phyloP scores from a whole-genome alignment of 2,888 invertebrate genomes.

The Mesorhabditis sp. region DNA sequence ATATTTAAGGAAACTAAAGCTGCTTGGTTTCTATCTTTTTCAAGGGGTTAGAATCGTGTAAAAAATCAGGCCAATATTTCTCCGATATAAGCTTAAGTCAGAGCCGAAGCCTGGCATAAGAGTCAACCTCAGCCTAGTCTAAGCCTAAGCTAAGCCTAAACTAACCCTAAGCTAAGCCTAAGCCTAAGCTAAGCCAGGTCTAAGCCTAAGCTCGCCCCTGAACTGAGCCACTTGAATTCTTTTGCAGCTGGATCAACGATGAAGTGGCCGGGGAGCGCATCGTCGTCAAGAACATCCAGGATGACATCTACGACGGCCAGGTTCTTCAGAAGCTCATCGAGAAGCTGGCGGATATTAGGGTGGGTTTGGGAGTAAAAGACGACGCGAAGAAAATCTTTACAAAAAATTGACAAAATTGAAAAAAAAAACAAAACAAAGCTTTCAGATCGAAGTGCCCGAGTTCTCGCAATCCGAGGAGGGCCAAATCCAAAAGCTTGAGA shows the following conservation, averaged over 20 bases:
- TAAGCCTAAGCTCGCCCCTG: neutral
- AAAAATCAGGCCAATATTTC: too few relatives aligned
- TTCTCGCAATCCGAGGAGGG: slow-evolving; percentile 97
- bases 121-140: slow-evolving; percentile 57
- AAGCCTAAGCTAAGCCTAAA: neutral
- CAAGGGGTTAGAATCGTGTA: too few relatives aligned
- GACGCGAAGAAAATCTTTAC: too few relatives aligned
- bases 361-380: slow-evolving; percentile 8
- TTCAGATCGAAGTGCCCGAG: slow-evolving; percentile 90
- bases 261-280: slow-evolving; percentile 91
- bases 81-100: too few relatives aligned
- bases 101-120: too few relatives aligned
- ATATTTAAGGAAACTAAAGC: too few relatives aligned
- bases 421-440: slow-evolving; percentile 50
- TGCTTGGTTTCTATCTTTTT: too few relatives aligned
- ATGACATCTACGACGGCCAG: slow-evolving; percentile 96
- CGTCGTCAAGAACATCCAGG: slow-evolving; percentile 87
- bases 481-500: slow-evolving; percentile 82
- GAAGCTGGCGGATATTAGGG: slow-evolving; percentile 53
- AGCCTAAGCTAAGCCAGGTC: neutral
- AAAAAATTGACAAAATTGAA: slow-evolving; percentile 9
- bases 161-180: too few relatives aligned
- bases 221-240: neutral
- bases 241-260: slow-evolving; percentile 88
- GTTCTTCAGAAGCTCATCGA: slow-evolving; percentile 71